Evolutionary conservation across 2,888 invertebrate species (phyloP).

Genomic region (Cryptosula pallasiana): DNA sequence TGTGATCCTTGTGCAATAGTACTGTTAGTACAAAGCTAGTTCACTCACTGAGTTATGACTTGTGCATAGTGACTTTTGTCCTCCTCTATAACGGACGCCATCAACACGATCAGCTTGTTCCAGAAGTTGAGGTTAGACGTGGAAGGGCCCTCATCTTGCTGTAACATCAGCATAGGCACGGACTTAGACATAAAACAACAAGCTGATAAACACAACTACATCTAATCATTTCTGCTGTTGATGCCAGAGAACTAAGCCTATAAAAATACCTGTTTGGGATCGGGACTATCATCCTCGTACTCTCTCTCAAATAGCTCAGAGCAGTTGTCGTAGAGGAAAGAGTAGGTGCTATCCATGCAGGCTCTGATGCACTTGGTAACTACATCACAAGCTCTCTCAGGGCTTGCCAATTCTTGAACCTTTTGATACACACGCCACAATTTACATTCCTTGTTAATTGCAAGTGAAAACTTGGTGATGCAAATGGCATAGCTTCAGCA

Average conservation of each 20-base stretch:
- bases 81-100: conserved; percentile 97
- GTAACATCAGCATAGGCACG: too few species aligned
- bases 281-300: conserved; percentile 46
- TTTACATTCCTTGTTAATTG: too few species aligned
- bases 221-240: too few species aligned
- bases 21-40: too few species aligned
- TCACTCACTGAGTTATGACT: conserved; percentile 87
- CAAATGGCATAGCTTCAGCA: too few species aligned
- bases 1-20: too few species aligned
- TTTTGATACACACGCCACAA: conserved; percentile 58
- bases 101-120: conserved; percentile 93
- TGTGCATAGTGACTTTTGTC: conserved; percentile 96
- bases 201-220: too few species aligned
- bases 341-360: conserved; percentile 96
- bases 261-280: too few species aligned
- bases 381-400: conserved; percentile 94
- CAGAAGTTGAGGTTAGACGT: conserved; percentile 86
- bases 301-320: conserved; percentile 81
- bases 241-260: too few species aligned
- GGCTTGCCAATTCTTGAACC: conserved; percentile 96
- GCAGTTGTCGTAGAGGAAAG: conserved; percentile 98
- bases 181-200: too few species aligned
- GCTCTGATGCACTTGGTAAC: conserved; percentile 99
- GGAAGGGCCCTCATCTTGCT: conserved; percentile 68
- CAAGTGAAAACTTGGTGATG: too few species aligned